Percentiles rank a stretch among this genome's conserved stretches.
Conservation (phyloP, 2,888 invertebrate genomes). For the Netelia fuscicornis region DNA sequence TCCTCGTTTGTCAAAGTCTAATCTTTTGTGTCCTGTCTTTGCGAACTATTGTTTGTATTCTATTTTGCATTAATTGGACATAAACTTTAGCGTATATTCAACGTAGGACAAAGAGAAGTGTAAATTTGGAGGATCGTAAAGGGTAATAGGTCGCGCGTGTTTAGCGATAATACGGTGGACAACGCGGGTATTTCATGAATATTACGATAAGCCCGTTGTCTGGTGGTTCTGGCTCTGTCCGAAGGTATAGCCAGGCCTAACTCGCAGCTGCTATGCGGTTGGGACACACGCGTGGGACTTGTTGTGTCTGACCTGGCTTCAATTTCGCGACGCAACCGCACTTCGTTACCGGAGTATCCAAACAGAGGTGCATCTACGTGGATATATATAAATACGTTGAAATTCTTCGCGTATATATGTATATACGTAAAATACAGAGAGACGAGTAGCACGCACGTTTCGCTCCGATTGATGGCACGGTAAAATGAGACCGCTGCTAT, state of each 20-base stretch:
- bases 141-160: background rate
- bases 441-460: slow-evolving; percentile 23
- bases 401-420: background rate
- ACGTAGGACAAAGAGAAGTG: background rate
- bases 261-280: slow-evolving; percentile 22
- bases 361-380: slow-evolving; percentile 15
- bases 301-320: slow-evolving; percentile 54
- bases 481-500: slow-evolving; percentile 45
- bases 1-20: no score
- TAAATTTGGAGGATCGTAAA: background rate
- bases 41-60: no score
- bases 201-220: slow-evolving; percentile 37
- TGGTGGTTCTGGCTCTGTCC: slow-evolving; percentile 1
- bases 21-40: no score
- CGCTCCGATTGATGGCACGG: slow-evolving; percentile 36
- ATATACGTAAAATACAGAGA: background rate
- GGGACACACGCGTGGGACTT: slow-evolving; percentile 56
- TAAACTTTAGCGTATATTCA: no score
- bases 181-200: slow-evolving; percentile 23
- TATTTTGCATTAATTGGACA: no score
- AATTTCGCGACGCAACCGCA: slow-evolving; percentile 49
- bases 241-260: slow-evolving; percentile 26
- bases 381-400: background rate
- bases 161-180: background rate
- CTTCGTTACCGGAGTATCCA: slow-evolving; percentile 56